Evolutionary conservation across 2,113 vertebrate genomes (phyloP), one percentile per base, ranked within the genome.

Genomic region (Tenrec ecaudatus): DNA sequence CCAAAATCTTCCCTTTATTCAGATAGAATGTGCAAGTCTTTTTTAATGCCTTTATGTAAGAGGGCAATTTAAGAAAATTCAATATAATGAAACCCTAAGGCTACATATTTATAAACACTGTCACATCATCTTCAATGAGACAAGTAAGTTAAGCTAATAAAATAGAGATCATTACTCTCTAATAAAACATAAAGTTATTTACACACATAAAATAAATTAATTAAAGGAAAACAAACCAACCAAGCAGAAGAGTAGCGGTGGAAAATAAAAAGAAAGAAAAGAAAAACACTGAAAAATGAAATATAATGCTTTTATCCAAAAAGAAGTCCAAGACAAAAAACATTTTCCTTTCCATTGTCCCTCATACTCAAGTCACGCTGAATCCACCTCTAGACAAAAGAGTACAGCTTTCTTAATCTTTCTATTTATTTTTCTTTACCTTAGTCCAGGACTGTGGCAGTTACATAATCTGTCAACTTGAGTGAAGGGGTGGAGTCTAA

Each of bases 81-180:
- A 95, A 79, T 25, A 62, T 43, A 92, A 80, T 66, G 73, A 80
- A 75, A 23, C 9, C 7, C 19, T 27, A 73, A 86, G 62, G 89
- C 71, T 87, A 40, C 31, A 86, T 62, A 33, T 15, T 90, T 79
- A 29, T 36, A 82, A 64, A 58, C 36, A 83, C 36, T 76, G 23
- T 79, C 73, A 93, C 40, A 22, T 16, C 64, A 4, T 75, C 79
- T 91, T 38, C 73, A 38, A 62, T 27, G 81, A 76, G 20, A 62
- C 20, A 88, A 29, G 25, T 57, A 95, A 91, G 12, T 68, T 53
- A 68, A 80, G 53, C 71, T 64, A 89, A 87, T 79, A 69, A 83
- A 91, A 47, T 14, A 88, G 7, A 8, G 53, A 81, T 0, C 1
- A 1, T 73, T 5, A 79, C 22, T 58, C 3, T 75, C 7, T 58